Conservation (phyloP, 2,113 vertebrate genomes). For the Lipophrys pholis region DNA sequence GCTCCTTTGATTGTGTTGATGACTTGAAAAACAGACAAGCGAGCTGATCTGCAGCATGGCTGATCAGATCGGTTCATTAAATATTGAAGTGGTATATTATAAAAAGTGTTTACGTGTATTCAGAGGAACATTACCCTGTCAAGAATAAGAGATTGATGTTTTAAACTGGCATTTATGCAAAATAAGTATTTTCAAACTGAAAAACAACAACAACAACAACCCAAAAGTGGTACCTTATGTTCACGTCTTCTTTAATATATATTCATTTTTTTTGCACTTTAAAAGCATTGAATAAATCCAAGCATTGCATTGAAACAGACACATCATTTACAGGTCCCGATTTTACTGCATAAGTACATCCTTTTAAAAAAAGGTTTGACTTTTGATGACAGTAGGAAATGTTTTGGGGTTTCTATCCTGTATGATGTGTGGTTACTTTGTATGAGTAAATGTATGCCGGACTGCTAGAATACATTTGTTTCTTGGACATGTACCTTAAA, state of each 20-base stretch:
- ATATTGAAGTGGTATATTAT: slow-evolving; percentile 32
- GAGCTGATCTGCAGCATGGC: slow-evolving; percentile 3
- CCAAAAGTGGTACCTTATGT: slow-evolving; percentile 48
- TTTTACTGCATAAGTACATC: neutral
- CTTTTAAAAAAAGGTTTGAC: neutral
- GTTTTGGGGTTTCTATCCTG: neutral
- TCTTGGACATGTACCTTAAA: too few relatives aligned
- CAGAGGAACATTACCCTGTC: slow-evolving; percentile 40
- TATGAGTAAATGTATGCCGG: too few relatives aligned
- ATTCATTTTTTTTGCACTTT: slow-evolving; percentile 58
- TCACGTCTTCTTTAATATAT: slow-evolving; percentile 58
- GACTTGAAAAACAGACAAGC: slow-evolving; percentile 26
- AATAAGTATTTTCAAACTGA: slow-evolving; percentile 60
- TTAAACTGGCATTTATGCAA: slow-evolving; percentile 58
- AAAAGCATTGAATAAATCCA: slow-evolving; percentile 56
- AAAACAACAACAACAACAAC: slow-evolving; percentile 48
- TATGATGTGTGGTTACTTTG: too few relatives aligned
- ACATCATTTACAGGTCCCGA: slow-evolving; percentile 2
- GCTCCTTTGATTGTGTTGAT: slow-evolving; percentile 26
- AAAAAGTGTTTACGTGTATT: slow-evolving; percentile 60
- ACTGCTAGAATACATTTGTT: too few relatives aligned
- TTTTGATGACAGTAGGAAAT: neutral
- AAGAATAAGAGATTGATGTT: slow-evolving; percentile 41
- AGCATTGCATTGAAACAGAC: slow-evolving; percentile 43
- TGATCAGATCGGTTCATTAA: slow-evolving; percentile 18